These are phyloP conservation scores for Alexandromys fortis DNA, from an alignment of 2,113 vertebrate species.

Conservation along the genomic window DNA sequence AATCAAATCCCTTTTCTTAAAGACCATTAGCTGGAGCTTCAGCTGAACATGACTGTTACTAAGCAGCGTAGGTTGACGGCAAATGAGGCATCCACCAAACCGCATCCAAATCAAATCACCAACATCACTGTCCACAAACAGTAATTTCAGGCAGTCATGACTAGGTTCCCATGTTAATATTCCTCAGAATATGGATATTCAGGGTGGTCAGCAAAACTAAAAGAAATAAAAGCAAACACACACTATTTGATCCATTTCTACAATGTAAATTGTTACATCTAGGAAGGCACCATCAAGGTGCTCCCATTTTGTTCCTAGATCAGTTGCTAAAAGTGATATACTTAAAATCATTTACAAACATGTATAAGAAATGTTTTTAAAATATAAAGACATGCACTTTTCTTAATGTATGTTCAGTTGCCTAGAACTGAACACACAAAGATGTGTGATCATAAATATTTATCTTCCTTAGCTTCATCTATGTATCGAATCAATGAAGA, in stretches of 20 bases:
- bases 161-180: neutral
- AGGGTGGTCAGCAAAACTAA: neutral
- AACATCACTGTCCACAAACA: rapidly evolving
- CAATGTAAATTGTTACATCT: neutral
- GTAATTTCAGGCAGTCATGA: neutral
- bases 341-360: neutral
- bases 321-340: neutral
- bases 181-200: constrained; percentile 40
- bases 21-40: no score
- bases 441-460: no score
- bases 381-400: neutral
- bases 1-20: neutral
- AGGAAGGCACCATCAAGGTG: neutral
- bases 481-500: neutral
- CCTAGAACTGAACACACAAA: no score
- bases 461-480: neutral
- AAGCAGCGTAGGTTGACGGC: neutral
- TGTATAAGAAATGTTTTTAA: neutral
- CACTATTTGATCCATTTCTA: neutral
- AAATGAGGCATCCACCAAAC: neutral
- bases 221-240: neutral
- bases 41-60: neutral
- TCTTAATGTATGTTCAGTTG: neutral
- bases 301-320: neutral
- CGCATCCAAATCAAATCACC: neutral